These are phyloP conservation scores for Falco rusticolus DNA, from an alignment of 2,797 vertebrate species.

Conservation along the genomic window DNA sequence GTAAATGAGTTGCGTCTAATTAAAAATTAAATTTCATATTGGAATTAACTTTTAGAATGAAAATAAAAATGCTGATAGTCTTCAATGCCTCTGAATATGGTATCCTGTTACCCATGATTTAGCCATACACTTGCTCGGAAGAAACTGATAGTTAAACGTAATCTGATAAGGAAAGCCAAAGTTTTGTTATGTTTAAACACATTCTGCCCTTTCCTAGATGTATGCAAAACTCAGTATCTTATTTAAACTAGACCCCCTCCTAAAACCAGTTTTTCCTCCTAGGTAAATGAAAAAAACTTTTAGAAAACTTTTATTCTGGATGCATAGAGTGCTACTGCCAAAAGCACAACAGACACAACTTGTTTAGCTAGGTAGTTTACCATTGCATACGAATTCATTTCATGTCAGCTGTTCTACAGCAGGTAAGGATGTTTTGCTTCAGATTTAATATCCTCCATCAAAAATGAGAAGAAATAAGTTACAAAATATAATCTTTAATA, in stretches of 20 bases:
- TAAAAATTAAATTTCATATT: slow-evolving; percentile 16
- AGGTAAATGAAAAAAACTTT: neutral
- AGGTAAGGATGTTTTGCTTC: neutral
- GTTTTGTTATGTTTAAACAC: neutral
- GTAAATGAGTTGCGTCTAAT: slow-evolving; percentile 21
- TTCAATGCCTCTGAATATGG: neutral
- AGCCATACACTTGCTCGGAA: neutral
- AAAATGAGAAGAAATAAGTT: slow-evolving; percentile 13
- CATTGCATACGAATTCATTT: neutral
- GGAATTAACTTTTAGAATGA: slow-evolving; percentile 25
- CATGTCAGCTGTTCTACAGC: neutral
- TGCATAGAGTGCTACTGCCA: neutral
- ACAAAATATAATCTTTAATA: neutral
- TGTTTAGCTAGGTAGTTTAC: neutral
- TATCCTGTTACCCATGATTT: neutral
- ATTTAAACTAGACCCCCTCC: neutral
- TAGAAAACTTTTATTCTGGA: neutral
- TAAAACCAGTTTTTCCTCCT: neutral
- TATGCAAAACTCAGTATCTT: neutral
- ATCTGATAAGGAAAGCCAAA: neutral
- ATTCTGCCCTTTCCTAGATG: neutral
- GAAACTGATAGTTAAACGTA: neutral
- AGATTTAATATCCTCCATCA: neutral
- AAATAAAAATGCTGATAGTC: neutral
- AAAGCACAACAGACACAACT: neutral